Conservation (phyloP, 2,797 vertebrate species). For the Falco naumanni region DNA sequence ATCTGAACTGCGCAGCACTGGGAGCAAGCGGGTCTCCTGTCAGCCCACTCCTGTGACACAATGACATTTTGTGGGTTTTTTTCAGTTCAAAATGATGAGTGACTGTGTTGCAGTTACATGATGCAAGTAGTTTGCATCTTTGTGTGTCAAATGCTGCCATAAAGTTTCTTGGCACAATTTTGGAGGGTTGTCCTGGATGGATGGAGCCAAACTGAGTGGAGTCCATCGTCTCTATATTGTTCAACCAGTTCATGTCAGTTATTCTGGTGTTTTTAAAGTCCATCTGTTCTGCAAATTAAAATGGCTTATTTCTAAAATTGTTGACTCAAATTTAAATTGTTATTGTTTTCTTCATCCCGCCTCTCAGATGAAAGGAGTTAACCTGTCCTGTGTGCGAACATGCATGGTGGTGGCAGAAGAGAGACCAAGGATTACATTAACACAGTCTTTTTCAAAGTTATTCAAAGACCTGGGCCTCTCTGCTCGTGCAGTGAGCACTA, state of each 20-base stretch:
- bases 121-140: background rate
- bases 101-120: background rate
- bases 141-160: background rate
- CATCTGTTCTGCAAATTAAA: background rate
- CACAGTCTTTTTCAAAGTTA: conserved; percentile 96
- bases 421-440: conserved; percentile 88
- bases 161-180: background rate
- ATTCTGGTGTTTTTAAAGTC: background rate
- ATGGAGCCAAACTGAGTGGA: background rate
- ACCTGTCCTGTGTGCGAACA: conserved; percentile 93
- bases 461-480: conserved; percentile 98
- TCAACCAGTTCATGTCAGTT: background rate
- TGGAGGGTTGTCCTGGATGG: background rate
- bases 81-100: background rate
- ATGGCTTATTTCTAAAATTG: background rate
- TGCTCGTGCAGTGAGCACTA: conserved; percentile 93
- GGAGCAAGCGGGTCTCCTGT: background rate
- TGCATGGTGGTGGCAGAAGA: conserved; percentile 99
- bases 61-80: background rate
- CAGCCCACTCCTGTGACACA: background rate
- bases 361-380: conserved; percentile 87
- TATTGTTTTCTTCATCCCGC: background rate
- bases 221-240: rapidly evolving
- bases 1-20: background rate
- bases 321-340: background rate